Evolutionary conservation across 2,888 invertebrate species (phyloP), one percentile per base, ranked within the genome.

Genomic region (Apamea anceps): DNA sequence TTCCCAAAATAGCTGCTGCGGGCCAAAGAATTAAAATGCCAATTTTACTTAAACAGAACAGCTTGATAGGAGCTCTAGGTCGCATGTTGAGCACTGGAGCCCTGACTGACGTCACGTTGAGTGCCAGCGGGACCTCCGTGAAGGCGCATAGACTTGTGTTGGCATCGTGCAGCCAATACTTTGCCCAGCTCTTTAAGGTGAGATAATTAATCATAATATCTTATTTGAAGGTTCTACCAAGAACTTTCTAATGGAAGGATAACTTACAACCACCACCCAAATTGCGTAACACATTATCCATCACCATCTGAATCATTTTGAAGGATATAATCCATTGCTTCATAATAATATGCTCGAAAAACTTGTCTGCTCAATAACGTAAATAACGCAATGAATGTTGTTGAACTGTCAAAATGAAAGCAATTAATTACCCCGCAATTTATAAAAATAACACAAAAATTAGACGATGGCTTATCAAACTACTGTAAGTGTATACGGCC

Each of bases 91-190:
- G 98, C 91, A 98, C 98, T 78, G 98, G 98, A 89, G 98, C 98
- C 94, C 97, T 99, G 91, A 98, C 99, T 77, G 99, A 99, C 95
- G 98, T 99, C 72, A 99, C 99, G 21, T 97, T 99, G 71, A 98
- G 98, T 86, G 99, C 99, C 10, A 98, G 98, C 89, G 98, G 98
- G 42, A 98, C 98, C 83, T 98, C 98, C n/a, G 97, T 99, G 87
- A 98, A 98, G 90, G 99, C 99, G 2, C 99, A 99, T 95, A 98
- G 98, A 91, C 98, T 99, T 75, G 98, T 99, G 74, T 96, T 99
- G 79, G 99, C 99, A 48, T 98, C 99, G 85, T 99, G 99, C 96
- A 99, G 99, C 95, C 98, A 98, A 88, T 99, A 99, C 96, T 99
- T 99, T 95, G 98, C 98, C 90, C 98, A 99, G 92, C 97, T 99